Evolutionary conservation across 2,113 vertebrate genomes (phyloP).

Genomic region (Himantopus leucocephalus): DNA sequence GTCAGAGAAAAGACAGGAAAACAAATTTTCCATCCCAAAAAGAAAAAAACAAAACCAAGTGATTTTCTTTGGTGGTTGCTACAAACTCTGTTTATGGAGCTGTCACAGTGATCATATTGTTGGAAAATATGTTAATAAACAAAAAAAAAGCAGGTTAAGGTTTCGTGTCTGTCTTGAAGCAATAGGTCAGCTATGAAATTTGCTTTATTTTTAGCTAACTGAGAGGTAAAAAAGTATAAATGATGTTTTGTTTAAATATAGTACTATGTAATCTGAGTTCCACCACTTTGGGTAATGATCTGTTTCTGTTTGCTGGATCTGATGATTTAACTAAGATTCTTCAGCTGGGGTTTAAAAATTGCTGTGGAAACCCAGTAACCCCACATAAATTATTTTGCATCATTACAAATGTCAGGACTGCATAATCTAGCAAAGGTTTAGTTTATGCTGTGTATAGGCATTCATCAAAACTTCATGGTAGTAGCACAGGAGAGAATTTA

Average conservation of each 20-base stretch:
- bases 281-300: slow-evolving; percentile 17
- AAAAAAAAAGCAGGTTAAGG: background rate
- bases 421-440: background rate
- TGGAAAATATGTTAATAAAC: background rate
- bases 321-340: slow-evolving; percentile 5
- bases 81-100: background rate
- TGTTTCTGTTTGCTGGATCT: slow-evolving; percentile 35
- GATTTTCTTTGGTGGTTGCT: background rate
- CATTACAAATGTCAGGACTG: background rate
- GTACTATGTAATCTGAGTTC: slow-evolving; percentile 39
- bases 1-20: background rate
- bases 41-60: background rate
- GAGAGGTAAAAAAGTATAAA: background rate
- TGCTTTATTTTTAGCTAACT: slow-evolving; percentile 60
- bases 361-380: background rate
- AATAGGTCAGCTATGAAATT: slow-evolving; percentile 21
- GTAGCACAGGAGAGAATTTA: background rate
- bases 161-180: background rate
- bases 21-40: background rate
- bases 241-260: slow-evolving; percentile 42
- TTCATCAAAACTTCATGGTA: background rate
- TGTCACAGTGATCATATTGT: background rate
- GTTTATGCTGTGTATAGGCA: background rate
- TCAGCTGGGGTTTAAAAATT: background rate
- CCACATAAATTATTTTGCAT: background rate